phyloP scores from a whole-genome alignment of 1,140 invertebrate genomes.

The Neelides sp. region DNA sequence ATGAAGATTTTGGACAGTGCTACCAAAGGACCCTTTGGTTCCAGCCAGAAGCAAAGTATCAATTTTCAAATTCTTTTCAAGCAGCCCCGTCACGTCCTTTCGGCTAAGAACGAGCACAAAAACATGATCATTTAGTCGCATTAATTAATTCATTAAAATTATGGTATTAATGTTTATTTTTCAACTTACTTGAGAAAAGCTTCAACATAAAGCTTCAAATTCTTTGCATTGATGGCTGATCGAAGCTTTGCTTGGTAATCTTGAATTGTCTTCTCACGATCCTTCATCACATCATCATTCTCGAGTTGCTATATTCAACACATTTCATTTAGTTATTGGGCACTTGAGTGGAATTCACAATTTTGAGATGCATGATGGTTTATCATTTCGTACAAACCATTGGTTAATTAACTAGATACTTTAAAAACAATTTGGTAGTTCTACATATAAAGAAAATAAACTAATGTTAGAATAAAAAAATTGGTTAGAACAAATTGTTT shows the following conservation, averaged over 20 bases:
- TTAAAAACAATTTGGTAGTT: no score
- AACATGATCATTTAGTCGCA: neutral
- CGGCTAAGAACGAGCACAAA: no score
- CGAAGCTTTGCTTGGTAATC: conserved; percentile 65
- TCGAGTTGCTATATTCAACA: conserved; percentile 45
- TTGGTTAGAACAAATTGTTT: no score
- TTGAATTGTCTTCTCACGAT: conserved; percentile 59
- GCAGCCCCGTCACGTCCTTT: conserved; percentile 48
- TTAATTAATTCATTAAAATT: neutral
- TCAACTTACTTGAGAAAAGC: conserved; percentile 63
- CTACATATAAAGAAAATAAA: no score
- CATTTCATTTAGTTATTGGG: no score
- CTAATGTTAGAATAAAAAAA: no score
- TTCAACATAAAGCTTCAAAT: conserved; percentile 67
- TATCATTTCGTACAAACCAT: no score
- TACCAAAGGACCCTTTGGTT: conserved; percentile 60
- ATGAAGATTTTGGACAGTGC: conserved; percentile 51
- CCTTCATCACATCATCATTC: conserved; percentile 44
- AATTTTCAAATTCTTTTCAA: conserved; percentile 50
- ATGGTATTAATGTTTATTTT: neutral
- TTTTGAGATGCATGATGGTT: no score
- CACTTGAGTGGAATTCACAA: no score
- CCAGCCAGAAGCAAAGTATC: conserved; percentile 72
- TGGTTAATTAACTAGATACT: no score
- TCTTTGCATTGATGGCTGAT: conserved; percentile 66